These are phyloP conservation scores for Zoanthus solanderi DNA, from an alignment of 92 coral and sea anemone genomes.

Conservation along the genomic window DNA sequence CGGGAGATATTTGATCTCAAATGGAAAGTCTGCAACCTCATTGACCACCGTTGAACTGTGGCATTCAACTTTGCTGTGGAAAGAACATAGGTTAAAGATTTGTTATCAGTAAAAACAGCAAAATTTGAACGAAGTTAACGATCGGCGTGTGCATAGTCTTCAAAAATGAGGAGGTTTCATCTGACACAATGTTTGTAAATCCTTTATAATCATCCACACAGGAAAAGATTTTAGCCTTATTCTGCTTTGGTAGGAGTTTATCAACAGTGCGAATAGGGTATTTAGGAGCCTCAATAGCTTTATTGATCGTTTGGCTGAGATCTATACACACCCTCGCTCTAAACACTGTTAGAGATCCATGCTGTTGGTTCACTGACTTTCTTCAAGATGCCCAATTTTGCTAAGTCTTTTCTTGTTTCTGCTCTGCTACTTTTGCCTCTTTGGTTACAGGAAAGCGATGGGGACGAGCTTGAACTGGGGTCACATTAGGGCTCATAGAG, in stretches of 20 bases:
- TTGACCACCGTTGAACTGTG: no score
- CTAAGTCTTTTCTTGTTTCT: constrained; percentile 25
- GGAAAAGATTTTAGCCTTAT: constrained; percentile 39
- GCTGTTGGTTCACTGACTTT: constrained; percentile 55
- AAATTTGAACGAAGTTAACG: background rate
- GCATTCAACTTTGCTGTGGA: no score
- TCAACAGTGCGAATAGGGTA: constrained; percentile 46
- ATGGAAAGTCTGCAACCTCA: no score
- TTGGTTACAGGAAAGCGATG: constrained; percentile 52
- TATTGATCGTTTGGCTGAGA: constrained; percentile 24
- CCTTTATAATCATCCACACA: constrained; percentile 53
- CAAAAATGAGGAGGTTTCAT: constrained; percentile 37
- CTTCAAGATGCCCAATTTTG: constrained; percentile 42
- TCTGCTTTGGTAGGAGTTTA: constrained; percentile 37
- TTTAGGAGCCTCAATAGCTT: constrained; percentile 38
- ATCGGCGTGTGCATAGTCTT: constrained; percentile 42
- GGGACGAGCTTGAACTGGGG: constrained; percentile 53
- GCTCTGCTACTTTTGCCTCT: constrained; percentile 43
- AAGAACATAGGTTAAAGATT: no score
- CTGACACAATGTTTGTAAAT: constrained; percentile 40
- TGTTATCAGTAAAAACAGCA: no score
- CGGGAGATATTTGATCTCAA: no score
- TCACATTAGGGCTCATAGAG: constrained; percentile 47
- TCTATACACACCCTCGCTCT: constrained; percentile 52
- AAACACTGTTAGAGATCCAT: constrained; percentile 54